phyloP scores from a whole-genome alignment of 2,113 vertebrate species.

The Cephalopholis sonnerati region DNA sequence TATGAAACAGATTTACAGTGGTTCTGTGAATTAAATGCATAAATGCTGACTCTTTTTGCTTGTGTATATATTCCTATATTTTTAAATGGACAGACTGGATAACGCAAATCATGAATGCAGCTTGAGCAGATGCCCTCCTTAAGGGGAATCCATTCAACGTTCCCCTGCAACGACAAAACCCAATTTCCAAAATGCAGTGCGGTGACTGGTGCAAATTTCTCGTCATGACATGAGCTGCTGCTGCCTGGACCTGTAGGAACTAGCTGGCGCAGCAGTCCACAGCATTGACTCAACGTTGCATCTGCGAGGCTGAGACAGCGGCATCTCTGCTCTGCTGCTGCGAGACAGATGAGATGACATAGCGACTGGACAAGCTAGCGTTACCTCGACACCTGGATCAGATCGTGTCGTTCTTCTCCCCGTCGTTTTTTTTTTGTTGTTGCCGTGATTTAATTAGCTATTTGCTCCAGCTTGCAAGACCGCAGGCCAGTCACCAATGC shows the following conservation, averaged over 20 bases:
- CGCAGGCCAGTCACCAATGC: slow-evolving; percentile 29
- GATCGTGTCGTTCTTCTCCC: neutral
- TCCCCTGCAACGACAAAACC: slow-evolving; percentile 5
- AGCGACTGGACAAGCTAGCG: slow-evolving; percentile 50
- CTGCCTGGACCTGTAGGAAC: slow-evolving; percentile 67
- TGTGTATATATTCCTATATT: neutral
- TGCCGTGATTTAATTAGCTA: neutral
- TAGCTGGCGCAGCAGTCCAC: slow-evolving; percentile 73
- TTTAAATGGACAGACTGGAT: neutral
- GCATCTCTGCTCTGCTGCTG: slow-evolving; percentile 36
- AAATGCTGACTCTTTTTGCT: neutral
- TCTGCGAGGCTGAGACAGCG: slow-evolving; percentile 59
- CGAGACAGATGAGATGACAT: slow-evolving; percentile 67
- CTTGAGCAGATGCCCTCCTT: neutral
- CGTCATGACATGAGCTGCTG: slow-evolving; percentile 60
- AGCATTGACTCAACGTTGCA: slow-evolving; percentile 72
- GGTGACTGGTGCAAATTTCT: slow-evolving; percentile 58
- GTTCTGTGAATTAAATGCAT: slow-evolving; percentile 2
- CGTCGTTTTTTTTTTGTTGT: neutral
- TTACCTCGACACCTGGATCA: slow-evolving; percentile 25
- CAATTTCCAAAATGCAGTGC: slow-evolving; percentile 31
- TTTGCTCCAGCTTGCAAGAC: neutral
- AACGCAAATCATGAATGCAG: slow-evolving; percentile 12
- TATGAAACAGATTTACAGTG: no score
- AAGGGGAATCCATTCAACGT: slow-evolving; percentile 14